phyloP scores from a whole-genome alignment of 2,888 invertebrate genomes.

The Idaea aversata region DNA sequence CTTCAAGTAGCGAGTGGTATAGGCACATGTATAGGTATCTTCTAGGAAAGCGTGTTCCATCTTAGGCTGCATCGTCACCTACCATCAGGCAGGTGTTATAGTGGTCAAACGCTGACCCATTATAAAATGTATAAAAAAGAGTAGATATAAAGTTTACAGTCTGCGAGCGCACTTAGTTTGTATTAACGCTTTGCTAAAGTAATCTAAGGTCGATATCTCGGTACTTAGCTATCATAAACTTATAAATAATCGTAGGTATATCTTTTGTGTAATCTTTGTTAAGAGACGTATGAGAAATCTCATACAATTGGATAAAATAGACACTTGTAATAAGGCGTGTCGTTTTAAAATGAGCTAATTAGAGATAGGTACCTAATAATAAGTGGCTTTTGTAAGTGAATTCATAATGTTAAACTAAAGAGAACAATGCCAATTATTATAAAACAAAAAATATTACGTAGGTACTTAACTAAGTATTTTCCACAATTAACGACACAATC shows the following conservation, averaged over 20 bases:
- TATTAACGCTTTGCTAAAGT: not conserved
- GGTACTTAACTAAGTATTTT: too few relatives aligned
- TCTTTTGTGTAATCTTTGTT: not conserved
- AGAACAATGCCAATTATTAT: too few relatives aligned
- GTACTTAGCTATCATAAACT: not conserved
- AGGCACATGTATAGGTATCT: too few relatives aligned
- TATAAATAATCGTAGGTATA: not conserved
- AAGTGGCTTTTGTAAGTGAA: not conserved
- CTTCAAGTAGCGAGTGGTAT: too few relatives aligned
- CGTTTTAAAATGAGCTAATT: not conserved
- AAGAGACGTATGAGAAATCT: not conserved
- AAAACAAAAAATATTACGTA: too few relatives aligned
- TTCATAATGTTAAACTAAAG: too few relatives aligned
- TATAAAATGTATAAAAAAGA: too few relatives aligned
- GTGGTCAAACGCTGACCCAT: too few relatives aligned
- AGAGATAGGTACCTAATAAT: not conserved
- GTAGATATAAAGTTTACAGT: not conserved
- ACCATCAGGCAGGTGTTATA: too few relatives aligned
- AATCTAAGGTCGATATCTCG: not conserved
- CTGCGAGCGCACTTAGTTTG: not conserved
- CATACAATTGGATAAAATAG: not conserved
- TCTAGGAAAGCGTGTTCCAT: too few relatives aligned
- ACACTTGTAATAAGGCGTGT: not conserved
- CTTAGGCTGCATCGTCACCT: too few relatives aligned
- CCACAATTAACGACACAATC: too few relatives aligned